A percentile compares a stretch with the other conserved stretches of the same genome.
phyloP scores from a whole-genome alignment of 2,113 vertebrate species.

The Coreoperca whiteheadi region DNA sequence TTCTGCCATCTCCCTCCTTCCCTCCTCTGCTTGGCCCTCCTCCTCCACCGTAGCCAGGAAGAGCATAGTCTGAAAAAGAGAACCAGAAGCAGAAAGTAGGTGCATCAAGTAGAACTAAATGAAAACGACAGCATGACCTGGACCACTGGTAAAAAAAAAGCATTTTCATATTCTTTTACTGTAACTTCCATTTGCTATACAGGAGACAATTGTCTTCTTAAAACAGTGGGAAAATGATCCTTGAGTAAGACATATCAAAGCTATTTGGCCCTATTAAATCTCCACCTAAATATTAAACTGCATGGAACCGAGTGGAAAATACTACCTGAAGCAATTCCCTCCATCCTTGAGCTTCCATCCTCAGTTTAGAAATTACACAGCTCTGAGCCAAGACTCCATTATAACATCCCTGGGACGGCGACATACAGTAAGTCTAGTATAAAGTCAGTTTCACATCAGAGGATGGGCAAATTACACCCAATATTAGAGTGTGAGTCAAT shows the following conservation, averaged over 20 bases:
- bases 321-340: slow-evolving; percentile 49
- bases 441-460: slow-evolving; percentile 83
- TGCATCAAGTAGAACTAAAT: slow-evolving; percentile 5
- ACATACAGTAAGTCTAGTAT: slow-evolving; percentile 81
- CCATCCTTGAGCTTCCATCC: slow-evolving; percentile 47
- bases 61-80: slow-evolving; percentile 88
- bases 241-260: neutral
- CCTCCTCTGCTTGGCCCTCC: slow-evolving; percentile 80
- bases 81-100: slow-evolving; percentile 38
- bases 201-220: neutral
- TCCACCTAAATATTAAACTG: slow-evolving; percentile 21
- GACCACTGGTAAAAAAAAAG: neutral
- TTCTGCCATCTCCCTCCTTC: slow-evolving; percentile 86
- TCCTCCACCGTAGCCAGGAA: slow-evolving; percentile 82
- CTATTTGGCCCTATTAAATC: slow-evolving; percentile 11
- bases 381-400: slow-evolving; percentile 68
- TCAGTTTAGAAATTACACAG: slow-evolving; percentile 61
- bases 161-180: neutral
- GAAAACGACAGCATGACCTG: neutral
- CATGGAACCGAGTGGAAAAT: slow-evolving; percentile 10
- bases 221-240: neutral
- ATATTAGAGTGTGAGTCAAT: slow-evolving; percentile 84
- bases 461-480: slow-evolving; percentile 83
- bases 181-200: neutral
- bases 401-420: slow-evolving; percentile 69